Evolutionary conservation across 2,888 invertebrate genomes (phyloP), one percentile per base, ranked within the genome.

Genomic region (Syrphus vitripennis): DNA sequence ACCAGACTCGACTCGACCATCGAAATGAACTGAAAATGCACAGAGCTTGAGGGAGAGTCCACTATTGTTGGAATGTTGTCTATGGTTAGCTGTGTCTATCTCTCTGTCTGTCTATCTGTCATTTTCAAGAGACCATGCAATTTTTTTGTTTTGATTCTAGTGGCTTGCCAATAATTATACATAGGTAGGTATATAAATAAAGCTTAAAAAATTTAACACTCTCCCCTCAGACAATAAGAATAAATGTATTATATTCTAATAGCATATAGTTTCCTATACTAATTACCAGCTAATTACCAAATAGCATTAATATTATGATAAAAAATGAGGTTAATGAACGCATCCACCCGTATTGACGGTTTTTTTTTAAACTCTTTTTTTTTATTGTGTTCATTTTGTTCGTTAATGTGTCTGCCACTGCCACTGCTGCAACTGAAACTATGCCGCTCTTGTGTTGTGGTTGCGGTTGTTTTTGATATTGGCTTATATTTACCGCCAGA

Each of bases 251-350:
- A n/a, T 9, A 48, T 50, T 48, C 67, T 31, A 50, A 31, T 21
- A 19, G 19, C 5, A 1, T 14, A 29, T n/a, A n/a, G n/a, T 65
- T 65, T 65, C 45, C 31, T 21, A 42, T 16, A 59, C 77, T 42
- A 72, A 65, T n/a, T 61, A 61, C 61, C 26, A 77, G 26, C 40
- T 19, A 59, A 74, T 67, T 81, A 81, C 81, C 81, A 81, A 81
- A 86, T 77, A 69, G 70, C 72, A 81, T 67, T 59, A 72, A 76
- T 71, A 57, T 63, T 86, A 77, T 77, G 77, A 63, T 77, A 81
- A 55, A 81, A n/a, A 86, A 86, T 81, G 72, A 77, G 84, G 81
- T 86, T 81, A 81, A 81, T 86, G 84, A 86, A 86, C 84, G 81
- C 84, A 75, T 65, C 79, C 57, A 59, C 50, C 31, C 24, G 57